A percentile compares a stretch with the other conserved stretches of the same genome.
phyloP scores from a whole-genome alignment of 2,888 invertebrate genomes.

The Serripes groenlandicus region DNA sequence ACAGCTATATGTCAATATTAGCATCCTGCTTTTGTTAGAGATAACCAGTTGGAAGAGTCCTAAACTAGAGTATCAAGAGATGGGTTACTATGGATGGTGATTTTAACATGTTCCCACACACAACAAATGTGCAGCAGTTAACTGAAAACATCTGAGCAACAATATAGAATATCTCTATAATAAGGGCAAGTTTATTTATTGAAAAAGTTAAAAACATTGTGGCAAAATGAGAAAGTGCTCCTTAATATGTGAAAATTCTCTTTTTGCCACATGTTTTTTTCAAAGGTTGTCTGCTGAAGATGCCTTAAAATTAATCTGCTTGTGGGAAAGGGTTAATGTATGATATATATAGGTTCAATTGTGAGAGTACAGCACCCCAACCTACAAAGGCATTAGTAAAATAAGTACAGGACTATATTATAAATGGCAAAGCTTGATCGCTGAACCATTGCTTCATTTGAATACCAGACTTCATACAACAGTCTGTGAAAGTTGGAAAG shows the following conservation, averaged over 20 bases:
- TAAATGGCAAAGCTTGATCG: conserved; percentile 10
- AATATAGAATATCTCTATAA: too few species aligned
- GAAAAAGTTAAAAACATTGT: neutral
- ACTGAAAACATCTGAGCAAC: too few species aligned
- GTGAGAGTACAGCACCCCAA: too few species aligned
- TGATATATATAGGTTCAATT: too few species aligned
- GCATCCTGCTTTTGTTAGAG: too few species aligned
- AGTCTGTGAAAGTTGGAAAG: neutral
- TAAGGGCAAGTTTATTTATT: too few species aligned
- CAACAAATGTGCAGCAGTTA: too few species aligned
- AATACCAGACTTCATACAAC: conserved; percentile 26
- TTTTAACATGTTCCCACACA: too few species aligned
- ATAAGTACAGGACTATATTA: neutral
- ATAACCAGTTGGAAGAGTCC: too few species aligned
- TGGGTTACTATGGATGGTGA: too few species aligned
- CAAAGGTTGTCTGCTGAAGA: neutral
- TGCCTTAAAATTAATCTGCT: neutral
- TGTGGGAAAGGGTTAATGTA: neutral
- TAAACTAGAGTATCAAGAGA: too few species aligned
- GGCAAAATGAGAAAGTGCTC: neutral
- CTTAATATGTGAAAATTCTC: neutral
- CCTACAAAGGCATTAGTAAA: neutral
- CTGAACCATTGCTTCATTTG: conserved; percentile 13
- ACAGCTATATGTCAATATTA: too few species aligned
- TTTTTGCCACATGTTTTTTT: neutral